Percentiles rank a stretch among this genome's conserved stretches.
These are phyloP conservation scores for Caenorhabditis tropicalis DNA, from an alignment of 1,140 invertebrate genomes.

Conservation along the genomic window DNA sequence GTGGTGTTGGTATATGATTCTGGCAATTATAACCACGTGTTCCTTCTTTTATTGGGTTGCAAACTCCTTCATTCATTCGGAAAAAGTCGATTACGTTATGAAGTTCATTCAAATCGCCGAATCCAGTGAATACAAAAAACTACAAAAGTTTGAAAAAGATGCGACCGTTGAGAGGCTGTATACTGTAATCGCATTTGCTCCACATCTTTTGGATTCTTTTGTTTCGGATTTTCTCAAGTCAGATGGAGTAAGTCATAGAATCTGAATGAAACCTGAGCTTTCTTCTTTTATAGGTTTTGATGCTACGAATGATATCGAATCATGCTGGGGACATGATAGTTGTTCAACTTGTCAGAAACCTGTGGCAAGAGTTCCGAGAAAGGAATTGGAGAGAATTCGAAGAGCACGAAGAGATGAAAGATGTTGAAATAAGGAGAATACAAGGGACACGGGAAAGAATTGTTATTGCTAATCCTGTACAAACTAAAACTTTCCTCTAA, in stretches of 20 bases:
- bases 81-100: constrained; percentile 69
- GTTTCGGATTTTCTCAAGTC: constrained; percentile 74
- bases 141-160: constrained; percentile 50
- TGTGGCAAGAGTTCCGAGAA: constrained; percentile 72
- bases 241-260: constrained; percentile 73
- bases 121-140: constrained; percentile 55
- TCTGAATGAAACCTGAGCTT: constrained; percentile 22
- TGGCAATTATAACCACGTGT: constrained; percentile 69
- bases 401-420: constrained; percentile 57
- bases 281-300: constrained; percentile 68
- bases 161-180: constrained; percentile 8
- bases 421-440: not conserved
- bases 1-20: constrained; percentile 70
- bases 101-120: constrained; percentile 72
- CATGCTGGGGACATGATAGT: constrained; percentile 75
- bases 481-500: constrained; percentile 23
- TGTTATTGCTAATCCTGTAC: not conserved
- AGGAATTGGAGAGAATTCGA: constrained; percentile 66
- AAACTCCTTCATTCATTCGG: constrained; percentile 62
- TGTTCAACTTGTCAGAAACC: constrained; percentile 73
- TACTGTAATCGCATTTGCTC: constrained; percentile 53
- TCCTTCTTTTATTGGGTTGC: constrained; percentile 69
- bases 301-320: constrained; percentile 74
- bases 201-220: constrained; percentile 70
- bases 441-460: not conserved